These are phyloP conservation scores for Cynocephalus volans DNA, from an alignment of 2,113 vertebrate genomes.

Conservation along the genomic window DNA sequence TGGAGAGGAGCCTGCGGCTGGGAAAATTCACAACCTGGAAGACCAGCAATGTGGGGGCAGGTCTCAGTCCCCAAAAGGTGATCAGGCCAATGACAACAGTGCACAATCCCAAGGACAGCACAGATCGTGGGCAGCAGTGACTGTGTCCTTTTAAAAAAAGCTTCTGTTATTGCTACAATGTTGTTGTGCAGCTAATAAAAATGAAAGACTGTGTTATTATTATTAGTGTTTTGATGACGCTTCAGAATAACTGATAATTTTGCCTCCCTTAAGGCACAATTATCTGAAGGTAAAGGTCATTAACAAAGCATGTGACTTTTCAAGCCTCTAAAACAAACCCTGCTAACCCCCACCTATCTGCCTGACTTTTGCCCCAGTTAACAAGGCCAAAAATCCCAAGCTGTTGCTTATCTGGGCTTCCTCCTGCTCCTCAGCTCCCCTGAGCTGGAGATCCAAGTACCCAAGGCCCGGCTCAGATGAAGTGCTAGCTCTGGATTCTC, in stretches of 20 bases:
- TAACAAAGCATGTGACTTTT: neutral
- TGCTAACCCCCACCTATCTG: too few relatives aligned
- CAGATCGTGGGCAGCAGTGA: too few relatives aligned
- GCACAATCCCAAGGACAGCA: neutral
- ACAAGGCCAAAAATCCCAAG: neutral
- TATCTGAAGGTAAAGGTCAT: neutral
- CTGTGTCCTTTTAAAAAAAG: neutral
- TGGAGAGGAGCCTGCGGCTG: neutral
- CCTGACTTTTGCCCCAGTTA: neutral
- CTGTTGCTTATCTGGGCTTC: neutral
- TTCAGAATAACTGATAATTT: neutral
- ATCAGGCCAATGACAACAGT: neutral
- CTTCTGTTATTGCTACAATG: neutral
- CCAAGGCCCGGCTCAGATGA: rapidly evolving
- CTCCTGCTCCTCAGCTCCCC: neutral
- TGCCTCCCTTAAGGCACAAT: neutral
- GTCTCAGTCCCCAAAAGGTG: neutral
- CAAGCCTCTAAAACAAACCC: neutral
- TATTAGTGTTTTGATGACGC: neutral
- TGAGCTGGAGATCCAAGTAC: neutral
- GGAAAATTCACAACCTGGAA: neutral
- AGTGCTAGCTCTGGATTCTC: neutral
- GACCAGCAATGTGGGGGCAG: neutral
- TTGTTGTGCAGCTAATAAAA: neutral
- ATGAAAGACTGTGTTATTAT: neutral